Percentiles rank a stretch among this genome's conserved stretches.
Evolutionary conservation across 2,797 vertebrate genomes (phyloP).

Genomic region (Mallotus villosus): DNA sequence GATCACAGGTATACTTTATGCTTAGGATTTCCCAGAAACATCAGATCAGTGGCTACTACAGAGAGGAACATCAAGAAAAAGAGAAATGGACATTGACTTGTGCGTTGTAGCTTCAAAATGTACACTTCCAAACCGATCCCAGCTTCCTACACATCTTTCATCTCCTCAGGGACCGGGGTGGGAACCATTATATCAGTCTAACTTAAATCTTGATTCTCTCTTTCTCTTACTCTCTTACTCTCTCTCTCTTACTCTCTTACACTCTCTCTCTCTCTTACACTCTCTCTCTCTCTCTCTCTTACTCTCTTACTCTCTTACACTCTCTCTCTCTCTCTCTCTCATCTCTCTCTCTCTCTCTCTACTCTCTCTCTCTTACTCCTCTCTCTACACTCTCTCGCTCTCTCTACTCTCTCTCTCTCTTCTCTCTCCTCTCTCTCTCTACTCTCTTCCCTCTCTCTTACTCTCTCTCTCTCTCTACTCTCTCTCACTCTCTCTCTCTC

Average conservation of each 20-base stretch:
- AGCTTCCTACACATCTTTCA: not conserved
- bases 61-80: not conserved
- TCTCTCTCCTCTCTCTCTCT: not conserved
- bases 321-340: not conserved
- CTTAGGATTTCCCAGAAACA: not conserved
- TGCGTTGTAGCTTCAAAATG: constrained; percentile 31
- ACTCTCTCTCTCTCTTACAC: not conserved
- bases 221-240: too few species aligned
- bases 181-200: not conserved
- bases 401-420: not conserved
- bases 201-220: not conserved
- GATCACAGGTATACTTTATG: not conserved
- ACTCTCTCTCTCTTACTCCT: too few species aligned
- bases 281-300: not conserved
- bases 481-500: too few species aligned
- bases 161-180: not conserved
- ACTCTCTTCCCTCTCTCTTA: too few species aligned
- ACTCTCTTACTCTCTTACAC: not conserved
- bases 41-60: not conserved
- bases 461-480: not conserved
- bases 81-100: not conserved
- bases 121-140: not conserved
- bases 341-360: too few species aligned
- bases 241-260: too few species aligned
- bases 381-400: not conserved